Percentiles rank a stretch among this genome's conserved stretches.
Evolutionary conservation across 2,888 invertebrate genomes (phyloP).

Genomic region (Aelia acuminata): DNA sequence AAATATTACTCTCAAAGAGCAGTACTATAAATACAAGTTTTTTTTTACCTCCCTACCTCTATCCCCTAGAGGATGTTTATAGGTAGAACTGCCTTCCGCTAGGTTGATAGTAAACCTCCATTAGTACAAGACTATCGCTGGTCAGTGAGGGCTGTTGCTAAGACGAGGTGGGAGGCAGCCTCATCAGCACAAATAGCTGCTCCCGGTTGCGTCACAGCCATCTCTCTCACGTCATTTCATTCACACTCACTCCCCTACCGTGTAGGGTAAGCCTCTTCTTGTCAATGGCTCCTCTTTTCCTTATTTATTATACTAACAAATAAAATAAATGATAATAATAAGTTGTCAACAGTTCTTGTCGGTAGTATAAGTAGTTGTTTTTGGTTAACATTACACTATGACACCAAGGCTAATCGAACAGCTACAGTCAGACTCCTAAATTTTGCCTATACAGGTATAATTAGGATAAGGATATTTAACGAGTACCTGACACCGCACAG

Average conservation of each 20-base stretch:
- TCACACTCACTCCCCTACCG: background rate
- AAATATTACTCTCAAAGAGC: too few relatives aligned
- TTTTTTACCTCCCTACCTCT: background rate
- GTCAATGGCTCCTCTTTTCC: background rate
- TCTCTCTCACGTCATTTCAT: constrained; percentile 36
- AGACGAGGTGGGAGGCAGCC: background rate
- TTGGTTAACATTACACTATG: too few relatives aligned
- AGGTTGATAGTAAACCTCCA: background rate
- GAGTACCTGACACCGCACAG: too few relatives aligned
- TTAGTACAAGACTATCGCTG: background rate
- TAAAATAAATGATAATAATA: too few relatives aligned
- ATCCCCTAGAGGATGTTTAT: background rate
- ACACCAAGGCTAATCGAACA: too few relatives aligned
- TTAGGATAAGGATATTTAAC: too few relatives aligned
- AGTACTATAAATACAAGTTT: too few relatives aligned
- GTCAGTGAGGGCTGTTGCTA: background rate
- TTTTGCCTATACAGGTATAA: too few relatives aligned
- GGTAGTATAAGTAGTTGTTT: too few relatives aligned
- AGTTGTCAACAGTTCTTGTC: too few relatives aligned
- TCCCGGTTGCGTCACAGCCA: background rate
- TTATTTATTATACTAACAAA: too few relatives aligned
- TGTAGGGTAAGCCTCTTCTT: background rate
- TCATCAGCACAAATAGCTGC: constrained; percentile 46
- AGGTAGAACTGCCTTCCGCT: background rate
- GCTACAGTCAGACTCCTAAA: too few relatives aligned